Base-by-base conservation (phyloP, 2,113 vertebrate genomes). In the Axis porcinus region DNA sequence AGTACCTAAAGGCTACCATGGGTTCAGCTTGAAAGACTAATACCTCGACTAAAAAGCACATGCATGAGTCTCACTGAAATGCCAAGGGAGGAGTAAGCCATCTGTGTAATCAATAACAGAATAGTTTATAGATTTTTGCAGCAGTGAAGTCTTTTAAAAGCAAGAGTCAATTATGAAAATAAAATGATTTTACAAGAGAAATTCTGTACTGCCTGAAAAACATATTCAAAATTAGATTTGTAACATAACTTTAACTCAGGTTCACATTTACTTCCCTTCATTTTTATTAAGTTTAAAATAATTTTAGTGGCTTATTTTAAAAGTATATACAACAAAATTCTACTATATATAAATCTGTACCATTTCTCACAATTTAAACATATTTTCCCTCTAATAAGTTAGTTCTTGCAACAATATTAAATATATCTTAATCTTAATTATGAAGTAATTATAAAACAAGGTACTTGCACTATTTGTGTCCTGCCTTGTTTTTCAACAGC, bases 91-190 rank as follows among this genome's bases (percentile, higher is more conserved):
- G 85, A 93, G 93, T 64, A 89, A 94, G 86, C 96, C 91, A 97
- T 97, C 93, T 97, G 93, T 89, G 64, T 92, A 87, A 97, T 97
- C 98, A 95, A 96, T 97, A 98, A 97, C 95, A 94, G 95, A 91
- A 58, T 81, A 97, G 91, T 89, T 70, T 97, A 97, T 43, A 94
- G 97, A 92, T 97, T 97, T 98, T 16, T 94, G 83, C 50, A 93
- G 79, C 87, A 92, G 70, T 83, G 28, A 95, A 97, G 89, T 98
- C 89, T 97, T 97, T 97, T 93, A 97, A 97, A 91, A 93, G 82
- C 85, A 95, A 94, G 50, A 96, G 89, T 92, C 97, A 97, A 97
- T 97, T 95, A 93, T 85, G 87, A 98, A 98, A 97, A 97, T 93
- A 98, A 95, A 95, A 91, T 78, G 55, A 96, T 82, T 97, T 96